phyloP scores from a whole-genome alignment of 2,888 invertebrate species.

The Odiellus spinosus region DNA sequence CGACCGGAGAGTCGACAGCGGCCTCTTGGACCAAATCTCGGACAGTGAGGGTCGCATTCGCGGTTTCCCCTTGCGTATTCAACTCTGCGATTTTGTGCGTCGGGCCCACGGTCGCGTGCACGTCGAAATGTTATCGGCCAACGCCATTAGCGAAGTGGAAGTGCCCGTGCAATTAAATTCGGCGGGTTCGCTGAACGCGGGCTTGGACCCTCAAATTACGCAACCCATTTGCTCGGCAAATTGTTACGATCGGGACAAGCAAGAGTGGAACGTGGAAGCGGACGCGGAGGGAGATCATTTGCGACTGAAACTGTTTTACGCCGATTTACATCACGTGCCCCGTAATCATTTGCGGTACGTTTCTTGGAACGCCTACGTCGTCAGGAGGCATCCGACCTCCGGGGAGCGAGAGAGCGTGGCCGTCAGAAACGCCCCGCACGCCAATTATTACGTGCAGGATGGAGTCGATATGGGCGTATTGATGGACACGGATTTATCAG shows the following conservation, averaged over 20 bases:
- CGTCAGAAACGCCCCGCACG: slow-evolving; percentile 54
- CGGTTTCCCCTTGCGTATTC: slow-evolving; percentile 44
- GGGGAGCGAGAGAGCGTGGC: slow-evolving; percentile 47
- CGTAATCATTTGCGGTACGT: slow-evolving; percentile 48
- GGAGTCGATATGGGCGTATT: slow-evolving; percentile 53
- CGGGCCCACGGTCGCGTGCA: slow-evolving; percentile 42
- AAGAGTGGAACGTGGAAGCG: slow-evolving; percentile 56
- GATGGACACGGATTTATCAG: slow-evolving; percentile 59
- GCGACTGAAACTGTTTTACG: slow-evolving; percentile 43
- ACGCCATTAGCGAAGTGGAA: slow-evolving; percentile 42
- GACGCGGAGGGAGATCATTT: slow-evolving; percentile 61
- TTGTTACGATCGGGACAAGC: slow-evolving; percentile 61
- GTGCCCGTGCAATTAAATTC: slow-evolving; percentile 41
- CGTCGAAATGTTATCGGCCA: slow-evolving; percentile 55
- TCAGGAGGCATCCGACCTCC: slow-evolving; percentile 27
- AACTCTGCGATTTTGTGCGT: slow-evolving; percentile 11
- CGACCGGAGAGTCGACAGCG: slow-evolving; percentile 48
- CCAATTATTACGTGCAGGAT: slow-evolving; percentile 63
- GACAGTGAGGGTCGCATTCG: slow-evolving; percentile 52
- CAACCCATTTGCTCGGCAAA: slow-evolving; percentile 32
- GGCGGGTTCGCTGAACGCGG: slow-evolving; percentile 49
- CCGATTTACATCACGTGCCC: slow-evolving; percentile 59
- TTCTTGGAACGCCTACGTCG: slow-evolving; percentile 20
- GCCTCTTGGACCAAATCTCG: slow-evolving; percentile 50
- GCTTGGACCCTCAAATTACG: slow-evolving; percentile 29